Conservation (phyloP, 1,140 invertebrate genomes). For the Pseudomyrmex dendroicus region DNA sequence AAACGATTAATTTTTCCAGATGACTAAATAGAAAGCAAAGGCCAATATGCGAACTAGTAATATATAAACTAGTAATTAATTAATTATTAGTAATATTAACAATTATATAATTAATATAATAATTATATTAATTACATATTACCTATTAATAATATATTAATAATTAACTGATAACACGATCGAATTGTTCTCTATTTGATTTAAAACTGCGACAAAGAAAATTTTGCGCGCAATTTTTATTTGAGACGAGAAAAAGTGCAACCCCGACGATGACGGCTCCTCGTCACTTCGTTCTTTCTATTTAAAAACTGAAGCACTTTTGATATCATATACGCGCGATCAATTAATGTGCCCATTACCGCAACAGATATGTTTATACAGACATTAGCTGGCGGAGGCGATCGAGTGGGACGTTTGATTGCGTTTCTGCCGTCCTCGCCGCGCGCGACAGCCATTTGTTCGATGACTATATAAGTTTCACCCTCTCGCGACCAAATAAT, state of each 20-base stretch:
- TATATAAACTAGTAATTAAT: too few species aligned
- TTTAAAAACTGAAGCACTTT: constrained; percentile 25
- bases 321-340: constrained; percentile 16
- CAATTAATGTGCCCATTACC: constrained; percentile 67
- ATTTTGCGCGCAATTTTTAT: not conserved
- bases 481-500: constrained; percentile 1
- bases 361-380: constrained; percentile 71
- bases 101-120: too few species aligned
- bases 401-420: constrained; percentile 67
- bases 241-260: not conserved
- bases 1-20: too few species aligned
- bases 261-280: not conserved
- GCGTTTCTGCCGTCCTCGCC: constrained; percentile 52
- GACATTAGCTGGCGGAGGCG: constrained; percentile 68
- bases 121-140: too few species aligned
- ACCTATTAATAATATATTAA: too few species aligned
- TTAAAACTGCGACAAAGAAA: too few species aligned
- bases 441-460: not conserved
- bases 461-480: constrained; percentile 17
- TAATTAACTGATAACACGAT: too few species aligned
- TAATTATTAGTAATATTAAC: too few species aligned
- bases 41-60: too few species aligned
- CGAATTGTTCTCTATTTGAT: too few species aligned
- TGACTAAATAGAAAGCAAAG: too few species aligned
- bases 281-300: constrained; percentile 8